Base-by-base conservation (phyloP, 2,888 invertebrate genomes). In the Eulithis testata region DNA sequence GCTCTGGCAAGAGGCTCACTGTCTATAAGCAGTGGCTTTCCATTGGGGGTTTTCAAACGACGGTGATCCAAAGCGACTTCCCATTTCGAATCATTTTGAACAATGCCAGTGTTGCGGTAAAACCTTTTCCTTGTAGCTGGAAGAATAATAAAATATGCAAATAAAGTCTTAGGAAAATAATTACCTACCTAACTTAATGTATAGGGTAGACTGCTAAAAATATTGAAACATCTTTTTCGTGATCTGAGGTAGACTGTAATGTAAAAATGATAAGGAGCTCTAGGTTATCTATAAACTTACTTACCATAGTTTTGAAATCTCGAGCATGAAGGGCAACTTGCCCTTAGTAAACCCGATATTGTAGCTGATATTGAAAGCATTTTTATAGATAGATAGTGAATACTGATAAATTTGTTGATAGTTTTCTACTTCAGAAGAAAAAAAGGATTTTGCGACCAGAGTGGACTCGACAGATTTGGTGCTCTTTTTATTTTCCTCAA, bases 1-100 rank as follows among this genome's bases (percentile, higher is more conserved):
- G 98, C 98, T 67, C 98, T 93, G 1, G 99, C 99, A 58, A 99
- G 90, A 0, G 97, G 95, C 88, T 99, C 98, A 87, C 95, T 97
- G 31, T 95, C 95, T 0, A 99, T 95, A 68, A 94, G 90, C 73
- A 99, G 95, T 8, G 96, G 85, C 65, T 94, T 94, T 2, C 98
- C 98, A 76, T 94, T 94, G 0, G 99, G 99, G 3, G 99, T 99
- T 89, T 98, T 98, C 14, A 99, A 87, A 82, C 97, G 97, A 14
- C 96, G 94, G 80, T 97, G 96, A 86, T 99, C 99, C 72, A 99
- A 90, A 14, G 96, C 97, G 8, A 99, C 94, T 91, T 99, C 98
- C 93, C 95, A 97, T 80, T 95, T 95, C 36, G 94, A 94, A 74
- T 95, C 95, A 79, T 94, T 95, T 73, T 94, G 94, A 14, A 97